Conservation (phyloP, 1,140 invertebrate genomes). For the Drosophila littoralis region DNA sequence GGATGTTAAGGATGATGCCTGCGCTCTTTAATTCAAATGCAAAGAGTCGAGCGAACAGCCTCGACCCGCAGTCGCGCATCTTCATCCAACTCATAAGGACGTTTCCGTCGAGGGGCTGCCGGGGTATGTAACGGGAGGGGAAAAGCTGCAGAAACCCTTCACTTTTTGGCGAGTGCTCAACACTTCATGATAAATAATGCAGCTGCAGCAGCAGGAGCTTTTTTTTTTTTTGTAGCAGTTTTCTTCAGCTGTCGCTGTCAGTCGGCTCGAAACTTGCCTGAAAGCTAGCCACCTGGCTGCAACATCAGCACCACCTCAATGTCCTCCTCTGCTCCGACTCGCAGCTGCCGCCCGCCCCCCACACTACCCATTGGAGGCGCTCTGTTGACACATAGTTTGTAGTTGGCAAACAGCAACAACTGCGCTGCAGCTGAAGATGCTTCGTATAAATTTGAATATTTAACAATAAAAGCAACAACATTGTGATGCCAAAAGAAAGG, state of each 20-base stretch:
- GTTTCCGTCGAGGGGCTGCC: not conserved
- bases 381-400: conserved; percentile 79
- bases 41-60: conserved; percentile 60
- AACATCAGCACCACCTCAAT: not conserved
- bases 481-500: conserved; percentile 2
- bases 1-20: conserved; percentile 14
- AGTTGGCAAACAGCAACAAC: conserved; percentile 66
- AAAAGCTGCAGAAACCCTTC: conserved; percentile 15
- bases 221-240: conserved; percentile 35
- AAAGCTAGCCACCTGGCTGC: conserved; percentile 2
- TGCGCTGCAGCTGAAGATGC: conserved; percentile 67
- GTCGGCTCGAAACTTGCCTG: conserved; percentile 32
- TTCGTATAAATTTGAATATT: conserved; percentile 82
- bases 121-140: not conserved
- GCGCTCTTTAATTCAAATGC: conserved; percentile 71
- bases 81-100: conserved; percentile 32
- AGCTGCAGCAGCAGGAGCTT: conserved; percentile 39
- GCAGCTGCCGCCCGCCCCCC: not conserved
- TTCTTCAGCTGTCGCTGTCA: conserved; percentile 70
- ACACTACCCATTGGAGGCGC: conserved; percentile 45
- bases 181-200: conserved; percentile 73
- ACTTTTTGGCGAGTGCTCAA: conserved; percentile 54
- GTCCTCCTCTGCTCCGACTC: too few relatives aligned
- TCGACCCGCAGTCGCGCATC: conserved; percentile 52
- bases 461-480: conserved; percentile 47